phyloP scores from a whole-genome alignment of 2,113 vertebrate genomes.

The Lota lota region DNA sequence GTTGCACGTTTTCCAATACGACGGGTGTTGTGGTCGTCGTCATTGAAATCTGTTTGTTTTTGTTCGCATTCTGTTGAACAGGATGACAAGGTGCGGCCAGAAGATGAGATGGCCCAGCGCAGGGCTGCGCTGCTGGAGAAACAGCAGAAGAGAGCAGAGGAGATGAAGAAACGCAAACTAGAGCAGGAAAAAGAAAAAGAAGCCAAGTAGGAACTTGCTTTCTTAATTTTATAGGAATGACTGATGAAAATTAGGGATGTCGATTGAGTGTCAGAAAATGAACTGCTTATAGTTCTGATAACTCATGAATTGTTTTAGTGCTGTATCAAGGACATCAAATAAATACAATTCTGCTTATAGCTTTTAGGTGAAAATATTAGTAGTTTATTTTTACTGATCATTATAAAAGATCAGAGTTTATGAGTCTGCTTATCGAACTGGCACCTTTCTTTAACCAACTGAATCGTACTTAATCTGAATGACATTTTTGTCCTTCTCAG shows the following conservation, averaged over 20 bases:
- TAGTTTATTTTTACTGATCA: too few species aligned
- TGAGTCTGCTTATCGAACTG: too few species aligned
- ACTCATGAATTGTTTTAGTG: too few species aligned
- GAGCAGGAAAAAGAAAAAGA: constrained; percentile 87
- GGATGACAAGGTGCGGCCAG: constrained; percentile 76
- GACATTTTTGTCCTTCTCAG: constrained; percentile 21
- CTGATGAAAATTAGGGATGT: too few species aligned
- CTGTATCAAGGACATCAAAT: too few species aligned
- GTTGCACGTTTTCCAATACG: background rate
- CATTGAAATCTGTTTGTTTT: background rate
- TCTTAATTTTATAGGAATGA: background rate
- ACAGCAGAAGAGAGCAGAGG: constrained; percentile 84
- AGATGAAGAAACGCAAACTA: constrained; percentile 78
- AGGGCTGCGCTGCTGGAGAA: constrained; percentile 83
- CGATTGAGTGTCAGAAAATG: too few species aligned
- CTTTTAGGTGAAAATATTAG: too few species aligned
- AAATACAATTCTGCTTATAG: too few species aligned
- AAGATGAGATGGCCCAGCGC: constrained; percentile 86
- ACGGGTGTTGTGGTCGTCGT: background rate
- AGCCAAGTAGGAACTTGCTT: constrained; percentile 66
- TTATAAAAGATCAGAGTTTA: too few species aligned
- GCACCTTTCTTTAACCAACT: too few species aligned
- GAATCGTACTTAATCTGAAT: too few species aligned
- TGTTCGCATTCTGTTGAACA: constrained; percentile 26
- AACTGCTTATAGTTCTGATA: too few species aligned